Base-by-base conservation (phyloP, 2,797 vertebrate species). In the Rhinoraja longicauda region DNA sequence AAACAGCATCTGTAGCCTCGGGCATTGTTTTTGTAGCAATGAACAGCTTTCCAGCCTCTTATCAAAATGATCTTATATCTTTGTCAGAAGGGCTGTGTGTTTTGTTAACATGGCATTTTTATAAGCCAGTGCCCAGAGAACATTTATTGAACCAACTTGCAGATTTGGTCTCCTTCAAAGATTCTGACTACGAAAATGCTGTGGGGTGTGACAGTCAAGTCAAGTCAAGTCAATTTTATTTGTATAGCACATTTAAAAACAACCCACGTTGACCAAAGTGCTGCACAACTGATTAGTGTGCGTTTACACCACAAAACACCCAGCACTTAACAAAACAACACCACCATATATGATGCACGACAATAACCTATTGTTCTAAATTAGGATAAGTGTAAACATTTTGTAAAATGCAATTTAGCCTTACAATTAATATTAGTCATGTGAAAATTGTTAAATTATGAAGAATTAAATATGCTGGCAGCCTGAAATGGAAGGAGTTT, bases 111-210 rank as follows among this genome's bases (percentile, higher is more conserved):
- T 94, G 94, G 92, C 95, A 94, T 88, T 94, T 95, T 95, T 95
- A 95, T 21, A 95, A 95, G 93, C 94, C 93, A 81, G 94, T 95
- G 94, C 94, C 94, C 94, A 94, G 93, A 93, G 96, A 95, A 96
- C 95, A 95, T 95, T 96, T 95, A 95, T 95, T 95, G 95, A 95
- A 95, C 94, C 93, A 95, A 95, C 94, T 93, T 94, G 94, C 94
- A 93, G 95, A 95, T 93, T 95, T 95, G 94, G 95, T 94, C 95
- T 95, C 92, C 94, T 94, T 70, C 13, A 45, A 53, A 26, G 70
- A 45, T 73, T 45, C 64, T 39, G 64, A 17, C 4, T 53, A n/a
- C 62, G n/a, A 53, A 86, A n/a, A 12, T 57, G 1, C 24, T 10
- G 53, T 9, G 4, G 17, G 29, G 26, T 26, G 12, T 86, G 29